These are phyloP conservation scores for Diarsia brunnea DNA, from an alignment of 2,888 invertebrate species.

Conservation along the genomic window DNA sequence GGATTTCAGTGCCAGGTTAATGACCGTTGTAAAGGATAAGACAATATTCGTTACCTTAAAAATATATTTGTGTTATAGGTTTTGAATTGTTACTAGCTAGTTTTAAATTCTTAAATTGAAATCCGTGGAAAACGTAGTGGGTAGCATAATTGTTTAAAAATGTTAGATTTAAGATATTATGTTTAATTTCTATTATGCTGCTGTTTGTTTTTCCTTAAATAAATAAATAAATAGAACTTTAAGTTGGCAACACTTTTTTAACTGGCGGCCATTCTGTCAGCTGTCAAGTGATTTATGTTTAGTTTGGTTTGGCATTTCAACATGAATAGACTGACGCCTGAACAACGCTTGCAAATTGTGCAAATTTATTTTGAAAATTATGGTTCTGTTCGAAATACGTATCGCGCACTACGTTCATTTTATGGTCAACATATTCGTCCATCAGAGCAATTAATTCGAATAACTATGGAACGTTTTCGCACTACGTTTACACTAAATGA, in stretches of 20 bases:
- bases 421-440: neutral
- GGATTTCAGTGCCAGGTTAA: no score
- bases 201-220: no score
- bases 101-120: no score
- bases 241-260: neutral
- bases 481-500: conserved; percentile 2
- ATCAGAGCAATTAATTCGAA: conserved; percentile 1
- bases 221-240: neutral
- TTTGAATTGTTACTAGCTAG: no score
- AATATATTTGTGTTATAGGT: no score
- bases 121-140: no score
- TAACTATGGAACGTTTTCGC: neutral
- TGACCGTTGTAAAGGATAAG: no score
- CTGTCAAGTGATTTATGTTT: conserved; percentile 1
- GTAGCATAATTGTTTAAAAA: no score
- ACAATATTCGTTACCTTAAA: no score
- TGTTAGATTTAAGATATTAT: no score
- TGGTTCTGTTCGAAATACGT: neutral
- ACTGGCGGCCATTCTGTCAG: neutral
- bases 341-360: neutral
- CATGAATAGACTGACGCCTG: neutral
- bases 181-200: no score
- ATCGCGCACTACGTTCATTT: conserved; percentile 1
- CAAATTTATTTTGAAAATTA: neutral
- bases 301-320: neutral